phyloP scores from a whole-genome alignment of 2,888 invertebrate genomes.

The Drosophila demipolita region DNA sequence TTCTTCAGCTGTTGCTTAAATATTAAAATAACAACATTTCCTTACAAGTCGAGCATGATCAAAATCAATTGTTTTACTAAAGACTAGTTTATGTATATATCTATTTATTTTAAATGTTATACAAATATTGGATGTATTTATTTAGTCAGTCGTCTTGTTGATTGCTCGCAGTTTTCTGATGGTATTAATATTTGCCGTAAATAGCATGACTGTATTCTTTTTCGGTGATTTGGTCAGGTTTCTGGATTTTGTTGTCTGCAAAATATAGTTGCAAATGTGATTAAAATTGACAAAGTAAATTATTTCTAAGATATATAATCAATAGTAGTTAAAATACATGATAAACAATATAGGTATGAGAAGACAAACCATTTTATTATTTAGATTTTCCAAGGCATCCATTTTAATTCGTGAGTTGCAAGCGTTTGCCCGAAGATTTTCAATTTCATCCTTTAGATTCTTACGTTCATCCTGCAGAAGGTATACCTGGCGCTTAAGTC shows the following conservation, averaged over 20 bases:
- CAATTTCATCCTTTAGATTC: slow-evolving; percentile 44
- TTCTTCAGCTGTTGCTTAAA: neutral
- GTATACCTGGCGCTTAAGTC: slow-evolving; percentile 44
- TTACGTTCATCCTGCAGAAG: slow-evolving; percentile 47
- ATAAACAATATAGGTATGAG: no score
- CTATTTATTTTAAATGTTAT: neutral
- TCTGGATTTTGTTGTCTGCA: slow-evolving; percentile 18
- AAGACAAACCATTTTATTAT: slow-evolving; percentile 4
- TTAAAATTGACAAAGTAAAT: neutral
- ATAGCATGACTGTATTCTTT: slow-evolving; percentile 43
- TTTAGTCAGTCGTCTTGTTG: slow-evolving; percentile 25
- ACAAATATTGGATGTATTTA: neutral
- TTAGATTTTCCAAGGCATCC: neutral
- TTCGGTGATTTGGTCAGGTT: neutral
- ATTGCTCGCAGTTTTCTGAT: slow-evolving; percentile 19
- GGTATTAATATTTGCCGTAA: slow-evolving; percentile 32
- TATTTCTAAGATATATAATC: neutral
- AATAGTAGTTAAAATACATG: neutral
- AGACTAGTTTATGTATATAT: neutral
- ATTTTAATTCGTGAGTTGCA: neutral
- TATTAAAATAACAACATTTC: neutral
- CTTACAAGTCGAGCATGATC: neutral
- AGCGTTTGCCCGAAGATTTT: slow-evolving; percentile 25
- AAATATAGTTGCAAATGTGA: neutral
- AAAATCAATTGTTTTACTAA: neutral